These are phyloP conservation scores for Caenorhabditis sp. DNA, from an alignment of 2,888 invertebrate genomes.

Conservation along the genomic window DNA sequence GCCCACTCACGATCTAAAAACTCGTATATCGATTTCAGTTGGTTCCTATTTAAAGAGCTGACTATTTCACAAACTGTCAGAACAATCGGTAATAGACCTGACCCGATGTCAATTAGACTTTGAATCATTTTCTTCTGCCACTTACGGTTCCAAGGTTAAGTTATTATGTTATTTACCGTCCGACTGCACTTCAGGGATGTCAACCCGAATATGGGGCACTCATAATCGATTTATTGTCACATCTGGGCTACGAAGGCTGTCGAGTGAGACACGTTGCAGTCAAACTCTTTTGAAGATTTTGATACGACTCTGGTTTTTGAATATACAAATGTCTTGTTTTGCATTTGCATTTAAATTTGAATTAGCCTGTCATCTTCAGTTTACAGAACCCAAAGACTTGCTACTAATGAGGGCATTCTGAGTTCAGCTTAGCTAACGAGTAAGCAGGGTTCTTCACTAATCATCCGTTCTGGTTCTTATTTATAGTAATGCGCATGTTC, in stretches of 20 bases:
- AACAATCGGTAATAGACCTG: conserved; percentile 39
- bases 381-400: background rate
- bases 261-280: background rate
- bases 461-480: too few species aligned
- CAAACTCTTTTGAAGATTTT: too few species aligned
- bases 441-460: too few species aligned
- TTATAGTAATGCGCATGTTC: too few species aligned
- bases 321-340: too few species aligned
- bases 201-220: conserved; percentile 9
- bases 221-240: conserved; percentile 17
- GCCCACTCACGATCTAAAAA: conserved; percentile 22
- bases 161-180: conserved; percentile 43
- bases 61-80: background rate
- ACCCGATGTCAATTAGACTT: conserved; percentile 52
- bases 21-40: conserved; percentile 19
- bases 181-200: conserved; percentile 1
- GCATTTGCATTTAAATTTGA: background rate
- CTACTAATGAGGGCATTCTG: background rate
- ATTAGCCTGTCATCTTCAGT: background rate
- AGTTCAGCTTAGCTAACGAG: too few species aligned
- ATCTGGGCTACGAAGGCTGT: background rate
- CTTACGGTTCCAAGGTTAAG: conserved; percentile 56
- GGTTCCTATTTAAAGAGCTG: too few species aligned
- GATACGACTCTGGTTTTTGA: too few species aligned
- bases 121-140: conserved; percentile 23